phyloP scores from a whole-genome alignment of 1,140 invertebrate genomes.

The Hesperophylax magnus region DNA sequence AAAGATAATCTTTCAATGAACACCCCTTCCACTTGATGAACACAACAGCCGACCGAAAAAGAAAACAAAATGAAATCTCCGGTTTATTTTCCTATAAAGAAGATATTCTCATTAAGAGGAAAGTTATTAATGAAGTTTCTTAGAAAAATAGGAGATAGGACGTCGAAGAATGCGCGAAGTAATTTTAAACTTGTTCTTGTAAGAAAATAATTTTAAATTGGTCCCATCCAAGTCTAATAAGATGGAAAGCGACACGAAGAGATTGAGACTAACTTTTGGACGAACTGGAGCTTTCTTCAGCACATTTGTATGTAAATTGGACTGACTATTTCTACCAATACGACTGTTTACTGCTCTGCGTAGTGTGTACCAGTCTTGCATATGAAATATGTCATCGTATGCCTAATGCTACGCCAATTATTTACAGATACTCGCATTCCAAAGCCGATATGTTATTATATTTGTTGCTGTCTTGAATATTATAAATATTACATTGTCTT shows the following conservation, averaged over 20 bases:
- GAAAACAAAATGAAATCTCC: background rate
- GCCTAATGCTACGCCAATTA: background rate
- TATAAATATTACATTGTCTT: no score
- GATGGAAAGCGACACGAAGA: background rate
- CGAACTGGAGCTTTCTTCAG: conserved; percentile 38
- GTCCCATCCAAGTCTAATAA: background rate
- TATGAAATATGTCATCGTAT: no score
- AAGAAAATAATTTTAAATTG: conserved; percentile 41
- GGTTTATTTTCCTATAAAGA: conserved; percentile 18
- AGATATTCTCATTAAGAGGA: conserved; percentile 27
- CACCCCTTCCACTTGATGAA: background rate
- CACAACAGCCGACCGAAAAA: conserved; percentile 2
- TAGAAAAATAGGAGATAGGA: conserved; percentile 28
- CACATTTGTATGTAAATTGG: conserved; percentile 55
- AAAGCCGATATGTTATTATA: no score
- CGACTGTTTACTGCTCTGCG: no score
- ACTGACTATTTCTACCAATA: background rate
- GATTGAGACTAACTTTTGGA: background rate
- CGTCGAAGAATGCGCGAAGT: conserved; percentile 32
- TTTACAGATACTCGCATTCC: background rate
- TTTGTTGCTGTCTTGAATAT: no score
- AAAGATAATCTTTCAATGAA: background rate
- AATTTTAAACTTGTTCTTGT: conserved; percentile 33
- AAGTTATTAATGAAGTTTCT: conserved; percentile 41
- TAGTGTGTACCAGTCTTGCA: no score